These are phyloP conservation scores for Dioctria linearis DNA, from an alignment of 2,888 invertebrate species.

Conservation along the genomic window DNA sequence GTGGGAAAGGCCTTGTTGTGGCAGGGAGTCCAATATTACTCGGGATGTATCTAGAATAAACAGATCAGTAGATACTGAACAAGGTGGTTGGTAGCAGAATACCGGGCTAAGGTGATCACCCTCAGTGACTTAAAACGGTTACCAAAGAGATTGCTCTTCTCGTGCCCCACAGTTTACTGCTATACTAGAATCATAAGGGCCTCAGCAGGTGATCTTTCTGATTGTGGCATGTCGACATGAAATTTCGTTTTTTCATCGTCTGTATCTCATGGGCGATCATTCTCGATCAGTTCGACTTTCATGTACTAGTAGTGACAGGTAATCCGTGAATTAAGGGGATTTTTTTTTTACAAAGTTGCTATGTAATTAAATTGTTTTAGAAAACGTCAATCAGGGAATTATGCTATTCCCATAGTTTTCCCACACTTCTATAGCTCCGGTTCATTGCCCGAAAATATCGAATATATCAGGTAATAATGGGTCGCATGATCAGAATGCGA, in stretches of 20 bases:
- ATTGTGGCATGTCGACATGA: constrained; percentile 58
- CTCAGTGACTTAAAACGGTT: constrained; percentile 39
- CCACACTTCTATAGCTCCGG: constrained; percentile 22
- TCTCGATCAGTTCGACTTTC: constrained; percentile 38
- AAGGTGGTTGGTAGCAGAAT: constrained; percentile 53
- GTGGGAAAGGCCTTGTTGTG: constrained; percentile 23
- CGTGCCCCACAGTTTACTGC: constrained; percentile 33
- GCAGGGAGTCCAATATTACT: constrained; percentile 15
- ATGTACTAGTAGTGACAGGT: constrained; percentile 48
- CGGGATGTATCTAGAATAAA: not conserved
- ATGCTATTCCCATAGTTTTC: constrained; percentile 7
- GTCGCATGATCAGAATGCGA: not conserved
- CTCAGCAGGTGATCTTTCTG: constrained; percentile 57
- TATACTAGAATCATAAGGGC: constrained; percentile 25
- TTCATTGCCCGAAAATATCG: constrained; percentile 19
- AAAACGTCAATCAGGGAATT: constrained; percentile 43
- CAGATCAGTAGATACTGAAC: constrained; percentile 33
- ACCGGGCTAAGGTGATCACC: constrained; percentile 36
- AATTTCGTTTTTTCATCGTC: constrained; percentile 50
- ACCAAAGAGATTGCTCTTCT: constrained; percentile 15
- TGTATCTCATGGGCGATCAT: constrained; percentile 50
- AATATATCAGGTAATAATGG: not conserved
- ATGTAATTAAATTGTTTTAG: constrained; percentile 41
- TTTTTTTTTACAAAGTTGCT: constrained; percentile 7
- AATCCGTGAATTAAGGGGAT: constrained; percentile 47